A percentile compares a stretch with the other conserved stretches of the same genome.
Conservation (phyloP, 1,140 invertebrate species). For the Monomorium pharaonis region DNA sequence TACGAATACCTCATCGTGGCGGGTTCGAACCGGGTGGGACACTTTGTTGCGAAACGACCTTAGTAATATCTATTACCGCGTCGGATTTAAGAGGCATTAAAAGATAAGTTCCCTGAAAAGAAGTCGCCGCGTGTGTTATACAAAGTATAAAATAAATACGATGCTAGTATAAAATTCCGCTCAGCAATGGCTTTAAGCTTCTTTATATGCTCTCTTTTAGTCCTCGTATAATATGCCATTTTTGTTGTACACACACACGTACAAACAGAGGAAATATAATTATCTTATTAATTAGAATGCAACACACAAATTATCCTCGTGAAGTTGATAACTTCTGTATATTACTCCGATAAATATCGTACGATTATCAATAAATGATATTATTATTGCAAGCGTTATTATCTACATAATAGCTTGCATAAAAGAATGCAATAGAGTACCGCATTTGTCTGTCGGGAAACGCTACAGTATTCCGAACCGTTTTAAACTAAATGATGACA, state of each 20-base stretch:
- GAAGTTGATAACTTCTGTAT: neutral
- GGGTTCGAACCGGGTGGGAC: constrained; percentile 39
- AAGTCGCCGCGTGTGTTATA: neutral
- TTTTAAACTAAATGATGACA: neutral
- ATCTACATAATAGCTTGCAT: neutral
- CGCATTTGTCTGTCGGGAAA: neutral
- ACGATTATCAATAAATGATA: neutral
- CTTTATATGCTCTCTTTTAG: neutral
- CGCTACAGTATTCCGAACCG: neutral
- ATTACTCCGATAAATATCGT: neutral
- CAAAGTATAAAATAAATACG: constrained; percentile 25
- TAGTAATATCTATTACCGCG: constrained; percentile 53
- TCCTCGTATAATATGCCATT: neutral
- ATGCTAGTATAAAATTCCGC: constrained; percentile 19
- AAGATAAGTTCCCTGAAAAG: constrained; percentile 37
- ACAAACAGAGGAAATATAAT: neutral
- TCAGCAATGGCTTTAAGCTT: neutral
- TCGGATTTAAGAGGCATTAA: constrained; percentile 54
- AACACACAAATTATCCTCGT: neutral
- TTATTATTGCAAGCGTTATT: neutral
- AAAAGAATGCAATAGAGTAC: neutral
- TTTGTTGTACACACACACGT: neutral
- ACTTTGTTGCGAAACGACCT: constrained; percentile 53
- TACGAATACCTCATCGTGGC: constrained; percentile 46
- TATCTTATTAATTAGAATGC: neutral